Evolutionary conservation across 2,888 invertebrate species (phyloP), one percentile per base, ranked within the genome.

Genomic region (Cyaniris semiargus): DNA sequence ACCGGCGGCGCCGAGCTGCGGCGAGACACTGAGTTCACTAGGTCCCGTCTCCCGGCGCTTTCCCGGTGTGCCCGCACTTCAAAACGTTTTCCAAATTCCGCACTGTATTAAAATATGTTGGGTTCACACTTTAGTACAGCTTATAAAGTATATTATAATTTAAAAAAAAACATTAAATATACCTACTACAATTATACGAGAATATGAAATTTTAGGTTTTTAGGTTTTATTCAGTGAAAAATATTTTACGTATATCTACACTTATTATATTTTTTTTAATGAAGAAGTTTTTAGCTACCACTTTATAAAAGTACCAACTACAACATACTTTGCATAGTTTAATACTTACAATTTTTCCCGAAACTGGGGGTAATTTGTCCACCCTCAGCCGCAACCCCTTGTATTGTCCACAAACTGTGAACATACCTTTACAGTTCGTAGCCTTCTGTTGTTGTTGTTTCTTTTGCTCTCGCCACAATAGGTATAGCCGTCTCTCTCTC

Each of bases 11-110:
- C 79, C 84, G 86, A 86, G 88, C 83, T 85, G 84, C 84, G 86
- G 88, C 90, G 90, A 87, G 85, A 86, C 86, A 92, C 92, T 92
- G 90, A 89, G 86, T 79, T 77, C 78, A 79, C 78, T 80, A 79
- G 80, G 80, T 79, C 80, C 79, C 60, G 76, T 80, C 80, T 79
- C 80, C 80, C 81, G 78, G 80, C 81, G 78, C 78, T 78, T 80
- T 78, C 77, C 23, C 31, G 60, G 78, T 80, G 80, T 80, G 80
- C 75, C 80, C 77, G 78, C 23, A 23, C 66, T 38, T 10, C 58
- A 76, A 31, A 44, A 76, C 76, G 34, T 75, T 77, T 72, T 79
- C 77, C 78, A 48, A 34, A 8, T n/a, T 77, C 75, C 38, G 34
- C 71, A 60, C 60, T 78, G 44, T 58, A n/a, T 23, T 18, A 7